Base-by-base conservation (phyloP, 2,113 vertebrate genomes). In the Oncorhynchus masou region DNA sequence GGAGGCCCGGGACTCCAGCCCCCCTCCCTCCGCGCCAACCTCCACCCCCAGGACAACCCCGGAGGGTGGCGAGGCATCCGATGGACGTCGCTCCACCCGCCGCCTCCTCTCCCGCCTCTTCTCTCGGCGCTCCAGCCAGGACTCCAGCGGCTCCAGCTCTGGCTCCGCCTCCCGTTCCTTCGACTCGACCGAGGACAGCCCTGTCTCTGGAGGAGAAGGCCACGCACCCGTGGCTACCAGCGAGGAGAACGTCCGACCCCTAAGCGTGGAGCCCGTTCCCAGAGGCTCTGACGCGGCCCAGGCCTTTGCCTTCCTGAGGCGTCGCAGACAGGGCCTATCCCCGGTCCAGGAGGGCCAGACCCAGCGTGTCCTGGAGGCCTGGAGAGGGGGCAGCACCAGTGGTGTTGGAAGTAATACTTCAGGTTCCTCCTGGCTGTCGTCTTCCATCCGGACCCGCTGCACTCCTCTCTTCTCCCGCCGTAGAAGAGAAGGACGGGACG, bases 41-140 rank as follows among this genome's bases (percentile, higher is more conserved):
- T 82, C 3, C 74, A 89, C 70, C 22, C 85, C 88, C 34, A 92
- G 94, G 81, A 91, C 92, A 1, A 24, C 88, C 70, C 87, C 92
- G 4, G 96, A 95, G 24, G 84, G 89, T 15, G 76, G 80, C 3
- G 96, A 54, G 51, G 16, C 97, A 70, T 81, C 92, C 0, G 95
- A 97, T 27, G 93, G 96, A 64, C 94, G 96, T 15, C 92, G 95
- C 71, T 95, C 96, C 19, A 97, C 96, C 2, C 95, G 97, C 3
- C 95, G 96, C 62, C 89, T 99, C 29, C 78, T 99, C 49, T 97
- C 97, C 27, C 95, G 96, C 60, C 95, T 98, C 79, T 98, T 99
- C 87, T 95, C 97, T 51, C 91, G 97, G 75, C 94, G 96, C 59
- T 96, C 97, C 85, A 96, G 94, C 88, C 96, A 98, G 71, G 96